These are phyloP conservation scores for Dynastes tityus DNA, from an alignment of 2,888 invertebrate species.

Conservation along the genomic window DNA sequence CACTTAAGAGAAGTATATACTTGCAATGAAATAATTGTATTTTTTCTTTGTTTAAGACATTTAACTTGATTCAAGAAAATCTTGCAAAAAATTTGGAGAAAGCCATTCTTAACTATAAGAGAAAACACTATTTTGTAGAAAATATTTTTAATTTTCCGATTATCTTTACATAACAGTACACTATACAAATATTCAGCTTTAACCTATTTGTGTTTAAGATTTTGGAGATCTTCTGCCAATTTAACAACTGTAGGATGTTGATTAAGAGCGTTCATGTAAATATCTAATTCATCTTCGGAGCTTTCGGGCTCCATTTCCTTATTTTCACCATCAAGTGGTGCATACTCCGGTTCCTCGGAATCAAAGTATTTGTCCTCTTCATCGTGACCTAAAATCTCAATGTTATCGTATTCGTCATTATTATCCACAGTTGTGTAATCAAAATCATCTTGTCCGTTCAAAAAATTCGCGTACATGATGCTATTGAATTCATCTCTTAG, in stretches of 20 bases:
- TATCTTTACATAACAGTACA: too few species aligned
- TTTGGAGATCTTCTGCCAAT: constrained; percentile 64
- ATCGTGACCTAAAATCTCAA: constrained; percentile 83
- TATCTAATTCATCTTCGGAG: constrained; percentile 80
- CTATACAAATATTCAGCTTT: too few species aligned
- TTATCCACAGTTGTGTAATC: constrained; percentile 88
- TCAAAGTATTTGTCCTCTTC: constrained; percentile 95
- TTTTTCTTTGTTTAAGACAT: too few species aligned
- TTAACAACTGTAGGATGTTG: constrained; percentile 66
- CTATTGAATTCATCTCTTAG: constrained; percentile 87
- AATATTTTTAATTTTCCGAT: too few species aligned
- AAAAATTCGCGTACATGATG: constrained; percentile 88
- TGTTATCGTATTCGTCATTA: constrained; percentile 85
- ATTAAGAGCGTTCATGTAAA: constrained; percentile 79
- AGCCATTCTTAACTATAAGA: too few species aligned
- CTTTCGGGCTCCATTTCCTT: constrained; percentile 61
- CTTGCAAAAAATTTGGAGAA: too few species aligned
- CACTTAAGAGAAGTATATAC: too few species aligned
- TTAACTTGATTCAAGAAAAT: too few species aligned
- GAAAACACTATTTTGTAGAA: too few species aligned
- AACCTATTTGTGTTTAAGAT: constrained; percentile 54
- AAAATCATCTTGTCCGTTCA: constrained; percentile 89
- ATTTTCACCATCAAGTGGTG: constrained; percentile 58
- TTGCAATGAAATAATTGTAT: too few species aligned
- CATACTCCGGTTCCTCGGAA: constrained; percentile 80